Evolutionary conservation across 1,140 invertebrate species (phyloP).

Genomic region (Aphaenogaster floridana): DNA sequence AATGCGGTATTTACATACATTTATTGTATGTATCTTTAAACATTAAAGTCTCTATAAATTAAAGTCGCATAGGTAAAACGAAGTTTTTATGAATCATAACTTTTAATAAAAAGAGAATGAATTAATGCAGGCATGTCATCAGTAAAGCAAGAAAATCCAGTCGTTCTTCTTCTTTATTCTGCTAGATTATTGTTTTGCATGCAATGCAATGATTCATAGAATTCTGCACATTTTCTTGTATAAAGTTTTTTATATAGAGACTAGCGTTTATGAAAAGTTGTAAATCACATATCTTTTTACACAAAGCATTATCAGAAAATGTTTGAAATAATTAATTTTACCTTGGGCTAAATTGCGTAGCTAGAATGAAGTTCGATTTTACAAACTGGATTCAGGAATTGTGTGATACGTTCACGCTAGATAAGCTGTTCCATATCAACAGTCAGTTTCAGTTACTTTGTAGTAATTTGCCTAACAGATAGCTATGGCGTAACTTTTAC

Average conservation of each 20-base stretch:
- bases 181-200: neutral
- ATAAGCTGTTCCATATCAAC: conserved; percentile 56
- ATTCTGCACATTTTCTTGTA: neutral
- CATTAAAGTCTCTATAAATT: conserved; percentile 30
- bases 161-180: neutral
- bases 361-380: conserved; percentile 44
- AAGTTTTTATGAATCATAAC: conserved; percentile 23
- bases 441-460: conserved; percentile 59
- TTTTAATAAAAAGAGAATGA: conserved; percentile 27
- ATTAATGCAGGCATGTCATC: neutral
- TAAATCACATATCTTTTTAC: conserved; percentile 8
- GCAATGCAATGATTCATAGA: neutral
- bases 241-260: conserved; percentile 3
- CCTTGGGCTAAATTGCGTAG: neutral
- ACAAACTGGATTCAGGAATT: conserved; percentile 55
- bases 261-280: neutral
- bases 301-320: neutral
- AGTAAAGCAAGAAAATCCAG: neutral
- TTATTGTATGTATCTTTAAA: conserved; percentile 16
- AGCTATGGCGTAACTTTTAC: conserved; percentile 57
- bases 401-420: conserved; percentile 45
- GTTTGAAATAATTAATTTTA: conserved; percentile 28
- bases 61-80: conserved; percentile 3
- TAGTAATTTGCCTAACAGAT: conserved; percentile 62
- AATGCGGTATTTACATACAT: neutral